Conservation (phyloP, 2,797 vertebrate genomes). For the Anas flavirostris region DNA sequence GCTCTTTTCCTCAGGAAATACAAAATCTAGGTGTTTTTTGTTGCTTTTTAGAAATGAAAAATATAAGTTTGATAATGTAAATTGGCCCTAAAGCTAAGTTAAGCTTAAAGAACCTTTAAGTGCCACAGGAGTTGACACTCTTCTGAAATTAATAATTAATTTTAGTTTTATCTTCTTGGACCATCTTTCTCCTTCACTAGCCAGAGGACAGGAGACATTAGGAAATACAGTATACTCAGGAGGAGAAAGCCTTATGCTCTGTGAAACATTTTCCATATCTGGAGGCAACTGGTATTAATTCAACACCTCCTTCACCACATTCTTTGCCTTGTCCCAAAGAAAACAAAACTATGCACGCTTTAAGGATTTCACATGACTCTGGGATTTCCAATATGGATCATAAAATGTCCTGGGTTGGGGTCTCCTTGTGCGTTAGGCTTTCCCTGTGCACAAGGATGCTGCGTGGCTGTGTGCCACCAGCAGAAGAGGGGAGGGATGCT, state of each 20-base stretch:
- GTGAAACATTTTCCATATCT: neutral
- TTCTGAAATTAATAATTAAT: neutral
- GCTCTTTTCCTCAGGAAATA: neutral
- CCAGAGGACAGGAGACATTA: neutral
- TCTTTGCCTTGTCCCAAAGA: neutral
- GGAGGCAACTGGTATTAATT: neutral
- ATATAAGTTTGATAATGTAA: neutral
- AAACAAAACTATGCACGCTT: neutral
- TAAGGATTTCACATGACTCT: neutral
- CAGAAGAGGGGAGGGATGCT: neutral
- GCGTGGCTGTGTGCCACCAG: rapidly evolving
- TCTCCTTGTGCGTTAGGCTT: neutral
- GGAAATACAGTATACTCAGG: neutral
- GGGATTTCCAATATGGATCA: neutral
- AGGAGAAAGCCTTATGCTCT: neutral
- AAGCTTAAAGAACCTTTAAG: neutral
- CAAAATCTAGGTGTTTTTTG: neutral
- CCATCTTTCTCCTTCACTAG: neutral
- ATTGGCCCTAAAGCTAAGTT: neutral
- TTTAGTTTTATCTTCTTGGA: neutral
- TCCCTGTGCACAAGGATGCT: too few species aligned
- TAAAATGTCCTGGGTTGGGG: rapidly evolving
- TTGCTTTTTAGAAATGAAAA: neutral
- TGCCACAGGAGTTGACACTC: neutral
- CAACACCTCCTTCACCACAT: neutral